These are phyloP conservation scores for Pempheris klunzingeri DNA, from an alignment of 2,797 vertebrate species.

Conservation along the genomic window DNA sequence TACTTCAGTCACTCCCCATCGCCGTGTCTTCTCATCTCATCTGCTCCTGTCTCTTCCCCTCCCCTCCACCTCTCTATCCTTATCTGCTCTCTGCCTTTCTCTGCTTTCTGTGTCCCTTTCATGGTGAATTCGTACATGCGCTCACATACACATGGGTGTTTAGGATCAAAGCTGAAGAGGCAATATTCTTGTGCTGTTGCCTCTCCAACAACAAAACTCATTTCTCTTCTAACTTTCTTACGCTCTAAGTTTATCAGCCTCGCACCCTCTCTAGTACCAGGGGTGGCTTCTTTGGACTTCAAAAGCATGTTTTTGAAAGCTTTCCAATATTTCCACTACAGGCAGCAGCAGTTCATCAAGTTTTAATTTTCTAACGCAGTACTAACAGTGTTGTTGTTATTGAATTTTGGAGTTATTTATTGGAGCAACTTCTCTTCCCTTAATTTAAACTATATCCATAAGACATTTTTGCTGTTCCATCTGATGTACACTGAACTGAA, in stretches of 20 bases:
- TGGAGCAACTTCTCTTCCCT: neutral
- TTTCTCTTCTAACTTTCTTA: slow-evolving; percentile 29
- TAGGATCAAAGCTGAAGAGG: slow-evolving; percentile 27
- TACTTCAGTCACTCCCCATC: slow-evolving; percentile 58
- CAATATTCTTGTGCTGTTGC: neutral
- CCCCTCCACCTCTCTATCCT: slow-evolving; percentile 1
- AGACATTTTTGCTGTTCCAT: neutral
- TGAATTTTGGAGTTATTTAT: neutral
- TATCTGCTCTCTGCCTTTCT: slow-evolving; percentile 36
- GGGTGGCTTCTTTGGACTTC: slow-evolving; percentile 25
- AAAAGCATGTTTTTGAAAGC: slow-evolving; percentile 37
- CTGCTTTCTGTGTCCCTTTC: slow-evolving; percentile 29
- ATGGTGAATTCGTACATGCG: slow-evolving; percentile 24
- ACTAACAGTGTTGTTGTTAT: slow-evolving; percentile 20
- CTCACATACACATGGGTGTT: slow-evolving; percentile 5
- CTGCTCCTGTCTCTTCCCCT: slow-evolving; percentile 37
- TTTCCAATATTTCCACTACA: slow-evolving; percentile 25
- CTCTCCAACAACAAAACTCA: slow-evolving; percentile 18
- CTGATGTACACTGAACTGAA: neutral
- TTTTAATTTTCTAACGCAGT: neutral
- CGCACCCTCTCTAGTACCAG: slow-evolving; percentile 20
- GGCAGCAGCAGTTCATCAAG: slow-evolving; percentile 2
- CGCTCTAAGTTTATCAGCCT: slow-evolving; percentile 7
- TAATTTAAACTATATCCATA: neutral
- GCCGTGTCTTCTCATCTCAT: slow-evolving; percentile 50